phyloP scores from a whole-genome alignment of 2,888 invertebrate species.

The Melanargia galathea region DNA sequence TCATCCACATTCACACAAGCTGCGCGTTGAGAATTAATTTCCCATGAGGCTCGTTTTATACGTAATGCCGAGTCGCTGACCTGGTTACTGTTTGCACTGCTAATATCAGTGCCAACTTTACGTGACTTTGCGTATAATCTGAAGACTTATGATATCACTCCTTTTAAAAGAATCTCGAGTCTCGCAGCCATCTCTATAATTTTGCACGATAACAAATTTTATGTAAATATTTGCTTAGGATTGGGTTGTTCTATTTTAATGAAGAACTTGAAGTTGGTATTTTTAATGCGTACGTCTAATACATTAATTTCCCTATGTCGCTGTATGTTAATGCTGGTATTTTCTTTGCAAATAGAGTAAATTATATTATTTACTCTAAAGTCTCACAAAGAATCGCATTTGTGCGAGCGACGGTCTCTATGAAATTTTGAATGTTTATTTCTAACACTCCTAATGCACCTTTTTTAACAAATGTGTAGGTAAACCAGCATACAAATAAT shows the following conservation, averaged over 20 bases:
- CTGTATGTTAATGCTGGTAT: not conserved
- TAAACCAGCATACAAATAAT: not conserved
- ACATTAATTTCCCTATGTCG: not conserved
- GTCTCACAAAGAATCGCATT: not conserved
- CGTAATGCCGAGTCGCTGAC: constrained; percentile 46
- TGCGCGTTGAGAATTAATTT: constrained; percentile 45
- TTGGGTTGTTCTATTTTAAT: constrained; percentile 4
- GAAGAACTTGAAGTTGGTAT: constrained; percentile 1
- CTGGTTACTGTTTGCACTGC: constrained; percentile 53
- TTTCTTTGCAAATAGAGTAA: not conserved
- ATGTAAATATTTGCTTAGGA: constrained; percentile 11
- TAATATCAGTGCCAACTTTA: constrained; percentile 51
- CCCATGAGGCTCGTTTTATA: constrained; percentile 41
- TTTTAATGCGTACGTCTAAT: not conserved
- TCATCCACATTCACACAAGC: constrained; percentile 36
- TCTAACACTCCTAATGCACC: no score
- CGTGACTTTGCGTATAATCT: constrained; percentile 47
- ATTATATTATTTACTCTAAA: not conserved
- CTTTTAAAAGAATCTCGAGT: constrained; percentile 17
- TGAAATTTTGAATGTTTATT: not conserved
- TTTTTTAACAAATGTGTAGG: not conserved
- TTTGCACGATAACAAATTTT: constrained; percentile 13
- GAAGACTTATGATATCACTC: constrained; percentile 23
- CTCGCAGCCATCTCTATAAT: constrained; percentile 3
- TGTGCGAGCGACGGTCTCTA: not conserved